Conservation (phyloP, 2,797 vertebrate genomes). For the Artibeus lituratus region DNA sequence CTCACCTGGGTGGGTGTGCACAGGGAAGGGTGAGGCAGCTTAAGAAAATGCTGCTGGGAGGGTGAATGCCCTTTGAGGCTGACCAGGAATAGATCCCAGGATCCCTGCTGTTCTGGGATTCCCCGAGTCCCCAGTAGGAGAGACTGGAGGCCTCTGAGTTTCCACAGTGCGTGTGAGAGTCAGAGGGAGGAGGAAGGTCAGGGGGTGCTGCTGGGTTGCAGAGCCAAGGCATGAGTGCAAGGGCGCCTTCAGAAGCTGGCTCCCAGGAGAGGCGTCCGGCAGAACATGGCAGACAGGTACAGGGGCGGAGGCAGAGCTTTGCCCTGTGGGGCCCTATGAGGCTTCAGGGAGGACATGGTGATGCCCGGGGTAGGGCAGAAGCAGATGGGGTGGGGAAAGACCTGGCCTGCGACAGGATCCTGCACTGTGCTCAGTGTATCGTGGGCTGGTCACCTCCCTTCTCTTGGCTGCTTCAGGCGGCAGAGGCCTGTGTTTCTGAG, state of each 20-base stretch:
- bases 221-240: neutral
- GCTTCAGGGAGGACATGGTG: neutral
- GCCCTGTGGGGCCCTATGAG: neutral
- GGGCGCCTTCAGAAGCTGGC: neutral
- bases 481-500: neutral
- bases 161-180: neutral
- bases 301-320: neutral
- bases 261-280: neutral
- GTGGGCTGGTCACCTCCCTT: neutral
- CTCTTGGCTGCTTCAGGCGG: too few species aligned
- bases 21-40: neutral
- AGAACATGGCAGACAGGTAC: neutral
- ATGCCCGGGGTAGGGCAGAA: accelerated
- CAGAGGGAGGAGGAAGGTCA: neutral
- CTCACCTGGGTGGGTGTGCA: neutral
- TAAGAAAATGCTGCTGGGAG: neutral
- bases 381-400: accelerated
- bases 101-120: neutral
- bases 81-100: neutral
- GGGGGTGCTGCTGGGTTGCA: neutral
- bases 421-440: neutral
- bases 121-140: neutral
- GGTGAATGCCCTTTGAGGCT: neutral
- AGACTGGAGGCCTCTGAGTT: neutral
- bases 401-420: neutral